Conservation (phyloP, 2,797 vertebrate genomes). For the Molossus alvarezi region DNA sequence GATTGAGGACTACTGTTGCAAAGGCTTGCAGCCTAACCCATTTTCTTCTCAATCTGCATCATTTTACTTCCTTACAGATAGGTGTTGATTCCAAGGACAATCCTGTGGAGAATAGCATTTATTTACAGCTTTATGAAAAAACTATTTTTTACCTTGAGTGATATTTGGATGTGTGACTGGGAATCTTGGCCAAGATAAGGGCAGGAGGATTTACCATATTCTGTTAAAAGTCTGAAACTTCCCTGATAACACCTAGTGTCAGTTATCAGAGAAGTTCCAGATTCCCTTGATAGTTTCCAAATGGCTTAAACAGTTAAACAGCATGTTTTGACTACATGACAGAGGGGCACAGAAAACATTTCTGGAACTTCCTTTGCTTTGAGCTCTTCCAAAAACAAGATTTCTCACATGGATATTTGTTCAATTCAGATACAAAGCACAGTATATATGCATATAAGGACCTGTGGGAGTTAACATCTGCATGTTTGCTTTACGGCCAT, state of each 20-base stretch:
- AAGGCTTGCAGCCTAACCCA: neutral
- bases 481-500: neutral
- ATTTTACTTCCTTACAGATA: neutral
- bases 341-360: conserved; percentile 52
- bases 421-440: neutral
- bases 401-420: conserved; percentile 43
- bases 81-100: neutral
- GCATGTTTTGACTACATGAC: conserved; percentile 22
- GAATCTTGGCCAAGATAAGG: conserved; percentile 18
- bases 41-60: neutral
- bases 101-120: neutral
- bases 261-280: neutral
- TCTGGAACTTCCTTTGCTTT: conserved; percentile 34
- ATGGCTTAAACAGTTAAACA: conserved; percentile 63
- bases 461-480: neutral
- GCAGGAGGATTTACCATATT: neutral
- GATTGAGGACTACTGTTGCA: neutral
- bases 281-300: conserved; percentile 57
- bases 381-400: conserved; percentile 21
- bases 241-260: neutral
- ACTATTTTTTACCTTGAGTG: neutral
- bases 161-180: conserved; percentile 26
- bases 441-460: neutral
- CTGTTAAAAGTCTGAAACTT: conserved; percentile 39
- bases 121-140: neutral